Conservation (phyloP, 2,888 invertebrate species). For the Lithophane leautieri region DNA sequence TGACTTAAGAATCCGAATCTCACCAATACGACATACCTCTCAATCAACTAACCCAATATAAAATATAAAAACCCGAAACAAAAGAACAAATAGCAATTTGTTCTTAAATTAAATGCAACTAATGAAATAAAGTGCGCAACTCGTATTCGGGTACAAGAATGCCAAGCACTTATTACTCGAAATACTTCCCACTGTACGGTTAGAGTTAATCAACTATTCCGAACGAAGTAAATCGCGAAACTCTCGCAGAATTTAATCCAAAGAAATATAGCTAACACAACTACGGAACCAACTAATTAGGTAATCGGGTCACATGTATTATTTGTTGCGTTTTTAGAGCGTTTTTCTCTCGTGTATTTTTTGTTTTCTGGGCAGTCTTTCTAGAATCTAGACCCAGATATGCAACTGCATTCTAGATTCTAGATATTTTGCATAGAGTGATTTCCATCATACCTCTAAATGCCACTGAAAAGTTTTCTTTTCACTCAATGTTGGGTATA, state of each 20-base stretch:
- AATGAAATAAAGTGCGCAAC: constrained; percentile 50
- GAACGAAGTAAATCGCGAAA: constrained; percentile 53
- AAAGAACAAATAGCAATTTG: constrained; percentile 12
- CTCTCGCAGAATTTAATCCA: constrained; percentile 60
- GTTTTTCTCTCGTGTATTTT: not conserved
- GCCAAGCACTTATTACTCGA: constrained; percentile 50
- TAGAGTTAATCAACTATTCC: constrained; percentile 62
- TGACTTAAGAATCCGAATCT: not conserved
- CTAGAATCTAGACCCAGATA: not conserved
- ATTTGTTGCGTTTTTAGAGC: constrained; percentile 7
- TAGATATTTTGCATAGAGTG: not conserved
- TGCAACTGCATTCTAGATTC: not conserved
- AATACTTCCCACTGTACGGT: constrained; percentile 50
- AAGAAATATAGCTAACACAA: constrained; percentile 59
- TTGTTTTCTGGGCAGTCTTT: not conserved
- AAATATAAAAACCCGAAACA: constrained; percentile 3
- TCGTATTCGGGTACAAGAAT: constrained; percentile 43
- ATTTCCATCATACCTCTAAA: not conserved
- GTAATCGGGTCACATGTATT: constrained; percentile 55
- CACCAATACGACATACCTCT: not conserved
- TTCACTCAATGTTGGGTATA: not conserved
- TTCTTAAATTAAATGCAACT: constrained; percentile 39
- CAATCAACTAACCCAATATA: constrained; percentile 2
- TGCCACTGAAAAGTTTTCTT: not conserved
- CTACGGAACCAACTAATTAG: constrained; percentile 54